A percentile compares a stretch with the other conserved stretches of the same genome.
Evolutionary conservation across 2,113 vertebrate genomes (phyloP).

Genomic region (Corythoichthys haematopterus): DNA sequence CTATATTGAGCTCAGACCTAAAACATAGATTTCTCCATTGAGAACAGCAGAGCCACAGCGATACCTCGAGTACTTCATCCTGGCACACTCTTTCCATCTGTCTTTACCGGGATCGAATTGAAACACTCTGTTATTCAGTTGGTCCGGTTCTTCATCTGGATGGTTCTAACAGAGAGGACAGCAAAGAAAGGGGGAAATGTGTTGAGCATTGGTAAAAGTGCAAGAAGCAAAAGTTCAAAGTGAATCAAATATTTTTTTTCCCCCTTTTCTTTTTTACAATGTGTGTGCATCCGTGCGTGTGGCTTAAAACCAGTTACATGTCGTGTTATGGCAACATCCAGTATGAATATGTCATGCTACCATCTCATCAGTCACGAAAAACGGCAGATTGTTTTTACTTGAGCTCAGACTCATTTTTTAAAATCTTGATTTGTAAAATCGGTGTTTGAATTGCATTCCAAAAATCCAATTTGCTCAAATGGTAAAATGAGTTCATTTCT

Average conservation of each 20-base stretch:
- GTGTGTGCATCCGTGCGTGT: no score
- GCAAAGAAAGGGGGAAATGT: background rate
- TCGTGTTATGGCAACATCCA: no score
- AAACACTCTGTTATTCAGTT: slow-evolving; percentile 80
- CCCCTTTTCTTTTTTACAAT: no score
- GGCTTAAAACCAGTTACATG: no score
- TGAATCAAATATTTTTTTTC: background rate
- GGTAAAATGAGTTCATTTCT: no score
- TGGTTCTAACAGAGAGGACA: slow-evolving; percentile 67
- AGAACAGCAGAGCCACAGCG: slow-evolving; percentile 81
- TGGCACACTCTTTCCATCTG: slow-evolving; percentile 74
- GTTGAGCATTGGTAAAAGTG: background rate
- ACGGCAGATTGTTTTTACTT: background rate
- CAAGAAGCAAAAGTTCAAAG: background rate
- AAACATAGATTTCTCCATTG: slow-evolving; percentile 83
- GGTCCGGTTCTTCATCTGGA: slow-evolving; percentile 87
- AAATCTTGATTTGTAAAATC: no score
- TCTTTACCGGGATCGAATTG: slow-evolving; percentile 81
- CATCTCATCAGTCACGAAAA: background rate
- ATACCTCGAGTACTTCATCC: slow-evolving; percentile 86
- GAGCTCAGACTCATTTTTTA: background rate
- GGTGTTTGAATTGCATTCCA: no score
- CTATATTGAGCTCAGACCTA: slow-evolving; percentile 72
- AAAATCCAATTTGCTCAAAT: no score
- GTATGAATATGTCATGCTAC: background rate